Evolutionary conservation across 1,140 invertebrate species (phyloP).

Genomic region (Pseudomyrmex flavicornis): DNA sequence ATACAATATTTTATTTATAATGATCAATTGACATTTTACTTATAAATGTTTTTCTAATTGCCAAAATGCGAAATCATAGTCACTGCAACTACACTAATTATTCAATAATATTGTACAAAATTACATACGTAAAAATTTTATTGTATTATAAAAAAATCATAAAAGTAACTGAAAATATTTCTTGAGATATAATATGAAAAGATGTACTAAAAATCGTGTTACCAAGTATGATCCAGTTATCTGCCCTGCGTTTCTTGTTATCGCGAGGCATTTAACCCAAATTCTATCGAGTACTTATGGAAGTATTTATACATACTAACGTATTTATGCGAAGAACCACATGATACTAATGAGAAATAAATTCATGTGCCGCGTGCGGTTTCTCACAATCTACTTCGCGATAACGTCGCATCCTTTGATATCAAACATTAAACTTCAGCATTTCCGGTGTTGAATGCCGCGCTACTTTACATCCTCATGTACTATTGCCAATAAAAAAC

Average conservation of each 20-base stretch:
- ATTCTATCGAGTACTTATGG: background rate
- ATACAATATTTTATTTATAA: background rate
- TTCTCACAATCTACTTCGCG: conserved; percentile 55
- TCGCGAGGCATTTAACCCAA: conserved; percentile 11
- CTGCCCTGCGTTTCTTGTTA: background rate
- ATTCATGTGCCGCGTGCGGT: background rate
- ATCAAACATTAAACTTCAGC: conserved; percentile 72
- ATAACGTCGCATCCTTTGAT: conserved; percentile 82
- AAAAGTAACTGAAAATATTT: no score
- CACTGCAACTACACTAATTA: no score
- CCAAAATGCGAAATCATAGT: background rate
- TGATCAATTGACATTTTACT: background rate
- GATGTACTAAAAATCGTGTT: no score
- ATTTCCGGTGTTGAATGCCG: conserved; percentile 70
- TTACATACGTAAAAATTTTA: no score
- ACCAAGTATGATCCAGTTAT: background rate
- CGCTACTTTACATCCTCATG: background rate
- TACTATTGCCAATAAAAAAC: background rate
- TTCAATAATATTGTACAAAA: no score
- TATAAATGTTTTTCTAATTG: no score
- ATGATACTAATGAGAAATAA: background rate
- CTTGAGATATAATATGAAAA: no score
- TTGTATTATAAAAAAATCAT: no score
- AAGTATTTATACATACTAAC: background rate
- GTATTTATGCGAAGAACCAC: background rate